Evolutionary conservation across 2,113 vertebrate species (phyloP).

Genomic region (Saguinus midas): DNA sequence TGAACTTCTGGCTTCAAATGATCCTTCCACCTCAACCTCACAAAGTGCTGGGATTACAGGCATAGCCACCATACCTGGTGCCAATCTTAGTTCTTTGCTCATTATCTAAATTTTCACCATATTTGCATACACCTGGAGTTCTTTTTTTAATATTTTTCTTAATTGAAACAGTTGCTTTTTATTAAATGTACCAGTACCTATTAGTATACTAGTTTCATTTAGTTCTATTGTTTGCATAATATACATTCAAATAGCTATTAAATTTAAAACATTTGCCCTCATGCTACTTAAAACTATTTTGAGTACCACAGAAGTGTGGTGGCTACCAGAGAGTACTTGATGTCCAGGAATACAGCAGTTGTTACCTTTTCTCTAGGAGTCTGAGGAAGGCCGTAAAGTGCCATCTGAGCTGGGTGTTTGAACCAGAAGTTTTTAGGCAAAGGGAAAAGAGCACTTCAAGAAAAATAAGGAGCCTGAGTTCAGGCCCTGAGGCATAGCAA

Average conservation of each 20-base stretch:
- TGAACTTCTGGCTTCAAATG: too few relatives aligned
- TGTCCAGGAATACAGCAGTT: background rate
- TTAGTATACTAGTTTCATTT: background rate
- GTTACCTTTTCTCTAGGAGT: background rate
- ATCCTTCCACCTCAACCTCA: too few relatives aligned
- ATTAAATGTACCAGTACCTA: too few relatives aligned
- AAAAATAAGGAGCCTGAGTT: too few relatives aligned
- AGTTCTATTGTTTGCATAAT: background rate
- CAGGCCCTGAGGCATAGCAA: background rate
- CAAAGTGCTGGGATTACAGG: too few relatives aligned
- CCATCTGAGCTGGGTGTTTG: too few relatives aligned
- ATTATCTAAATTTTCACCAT: background rate
- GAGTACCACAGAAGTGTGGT: background rate
- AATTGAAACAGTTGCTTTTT: background rate
- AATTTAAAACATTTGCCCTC: background rate
- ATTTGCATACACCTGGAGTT: background rate
- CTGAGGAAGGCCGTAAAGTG: rapidly evolving
- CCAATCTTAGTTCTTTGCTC: background rate
- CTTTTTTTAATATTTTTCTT: background rate
- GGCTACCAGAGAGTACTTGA: too few relatives aligned
- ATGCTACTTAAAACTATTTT: rapidly evolving
- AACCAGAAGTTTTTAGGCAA: background rate
- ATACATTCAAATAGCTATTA: background rate
- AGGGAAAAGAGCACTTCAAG: background rate
- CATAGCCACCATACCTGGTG: too few relatives aligned